A percentile compares a stretch with the other conserved stretches of the same genome.
These are phyloP conservation scores for Tetramorium simillimum DNA, from an alignment of 1,140 invertebrate genomes.

Conservation along the genomic window DNA sequence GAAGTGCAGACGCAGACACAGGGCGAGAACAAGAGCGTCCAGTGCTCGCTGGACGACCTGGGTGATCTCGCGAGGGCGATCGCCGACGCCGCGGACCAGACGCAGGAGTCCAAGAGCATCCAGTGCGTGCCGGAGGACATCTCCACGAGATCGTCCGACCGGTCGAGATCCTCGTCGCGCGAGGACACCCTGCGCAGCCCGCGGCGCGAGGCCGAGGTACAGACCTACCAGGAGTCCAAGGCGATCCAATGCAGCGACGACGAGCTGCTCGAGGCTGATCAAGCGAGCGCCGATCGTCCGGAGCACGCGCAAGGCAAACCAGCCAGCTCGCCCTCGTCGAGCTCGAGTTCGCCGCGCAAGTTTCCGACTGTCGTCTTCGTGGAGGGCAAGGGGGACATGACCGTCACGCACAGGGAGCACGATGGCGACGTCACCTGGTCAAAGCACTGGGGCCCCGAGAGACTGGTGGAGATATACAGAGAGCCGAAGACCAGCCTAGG, in stretches of 20 bases:
- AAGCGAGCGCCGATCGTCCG: not conserved
- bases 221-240: slow-evolving; percentile 81
- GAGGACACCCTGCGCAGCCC: slow-evolving; percentile 57
- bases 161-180: not conserved
- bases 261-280: slow-evolving; percentile 60
- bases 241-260: slow-evolving; percentile 77
- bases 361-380: slow-evolving; percentile 74
- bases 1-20: slow-evolving; percentile 82
- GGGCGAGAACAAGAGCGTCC: slow-evolving; percentile 80
- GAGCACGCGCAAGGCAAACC: not conserved
- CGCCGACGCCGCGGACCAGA: slow-evolving; percentile 72
- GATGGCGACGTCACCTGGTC: slow-evolving; percentile 86
- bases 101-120: slow-evolving; percentile 78
- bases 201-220: slow-evolving; percentile 77
- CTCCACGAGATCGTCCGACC: not conserved
- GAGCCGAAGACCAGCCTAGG: slow-evolving; percentile 93
- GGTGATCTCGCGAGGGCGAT: slow-evolving; percentile 5
- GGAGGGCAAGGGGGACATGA: slow-evolving; percentile 80
- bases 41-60: slow-evolving; percentile 78
- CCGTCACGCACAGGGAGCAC: slow-evolving; percentile 83
- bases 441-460: slow-evolving; percentile 95
- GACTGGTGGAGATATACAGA: slow-evolving; percentile 90
- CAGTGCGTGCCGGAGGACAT: slow-evolving; percentile 75
- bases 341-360: slow-evolving; percentile 43
- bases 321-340: slow-evolving; percentile 52